Conservation (phyloP, 2,888 invertebrate genomes). For the Erebia palarica region DNA sequence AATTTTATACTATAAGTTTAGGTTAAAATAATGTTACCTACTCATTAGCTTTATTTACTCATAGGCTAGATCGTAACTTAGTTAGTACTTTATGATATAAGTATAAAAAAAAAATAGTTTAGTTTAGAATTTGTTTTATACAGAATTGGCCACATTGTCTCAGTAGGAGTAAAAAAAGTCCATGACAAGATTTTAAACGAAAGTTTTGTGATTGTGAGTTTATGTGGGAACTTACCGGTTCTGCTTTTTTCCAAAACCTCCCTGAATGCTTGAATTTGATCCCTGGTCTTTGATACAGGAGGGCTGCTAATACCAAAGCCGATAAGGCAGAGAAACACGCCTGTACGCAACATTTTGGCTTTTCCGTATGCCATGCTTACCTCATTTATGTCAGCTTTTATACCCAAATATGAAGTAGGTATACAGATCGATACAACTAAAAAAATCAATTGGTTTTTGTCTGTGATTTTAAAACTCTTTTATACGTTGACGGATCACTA, state of each 20-base stretch:
- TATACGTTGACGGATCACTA: no score
- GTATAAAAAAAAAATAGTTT: no score
- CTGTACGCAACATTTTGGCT: conserved; percentile 53
- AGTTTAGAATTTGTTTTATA: no score
- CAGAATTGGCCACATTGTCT: no score
- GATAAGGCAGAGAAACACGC: conserved; percentile 49
- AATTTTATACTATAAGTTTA: no score
- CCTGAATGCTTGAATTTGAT: conserved; percentile 64
- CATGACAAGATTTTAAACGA: no score
- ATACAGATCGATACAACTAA: background rate
- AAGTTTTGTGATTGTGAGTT: background rate
- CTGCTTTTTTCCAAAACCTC: conserved; percentile 56
- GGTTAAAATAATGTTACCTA: no score
- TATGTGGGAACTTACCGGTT: background rate
- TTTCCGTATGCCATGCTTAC: conserved; percentile 11
- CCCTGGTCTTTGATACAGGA: conserved; percentile 54
- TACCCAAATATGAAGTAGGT: conserved; percentile 41
- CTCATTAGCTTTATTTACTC: no score
- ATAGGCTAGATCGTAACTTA: no score
- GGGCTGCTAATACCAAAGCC: conserved; percentile 56
- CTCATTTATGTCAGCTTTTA: conserved; percentile 31
- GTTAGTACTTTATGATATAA: no score
- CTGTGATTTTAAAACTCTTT: no score
- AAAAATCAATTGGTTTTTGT: background rate
- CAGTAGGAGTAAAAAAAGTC: no score